Evolutionary conservation across 53 echinoderm and acorn worm genomes (phyloP).

Genomic region (Antedon mediterranea): DNA sequence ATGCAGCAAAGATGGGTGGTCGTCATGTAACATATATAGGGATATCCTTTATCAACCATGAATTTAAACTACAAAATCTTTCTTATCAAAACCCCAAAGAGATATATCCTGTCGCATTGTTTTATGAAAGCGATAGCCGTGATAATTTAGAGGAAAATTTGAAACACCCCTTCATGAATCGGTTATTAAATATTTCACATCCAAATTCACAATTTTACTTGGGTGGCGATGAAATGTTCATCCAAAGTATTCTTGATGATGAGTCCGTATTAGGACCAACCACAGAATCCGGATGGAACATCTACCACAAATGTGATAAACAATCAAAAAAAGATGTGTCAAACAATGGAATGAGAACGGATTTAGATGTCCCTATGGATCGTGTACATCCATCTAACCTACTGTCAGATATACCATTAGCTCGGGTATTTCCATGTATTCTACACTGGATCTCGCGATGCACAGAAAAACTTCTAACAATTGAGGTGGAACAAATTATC

Average conservation of each 20-base stretch:
- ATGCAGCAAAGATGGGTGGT: constrained; percentile 50
- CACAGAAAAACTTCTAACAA: constrained; percentile 35
- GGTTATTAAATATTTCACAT: not conserved
- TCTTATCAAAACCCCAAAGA: constrained; percentile 44
- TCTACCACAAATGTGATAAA: constrained; percentile 21
- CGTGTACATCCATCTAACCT: constrained; percentile 26
- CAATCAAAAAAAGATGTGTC: constrained; percentile 21
- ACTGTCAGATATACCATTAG: constrained; percentile 31
- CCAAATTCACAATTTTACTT: constrained; percentile 15
- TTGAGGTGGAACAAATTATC: constrained; percentile 31
- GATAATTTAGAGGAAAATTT: constrained; percentile 26
- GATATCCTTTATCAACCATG: constrained; percentile 27
- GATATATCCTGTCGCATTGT: constrained; percentile 31
- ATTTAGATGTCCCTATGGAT: constrained; percentile 15
- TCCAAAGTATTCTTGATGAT: constrained; percentile 44
- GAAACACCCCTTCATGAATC: not conserved
- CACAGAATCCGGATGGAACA: constrained; percentile 42
- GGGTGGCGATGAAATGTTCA: constrained; percentile 51
- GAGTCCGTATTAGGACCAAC: constrained; percentile 19
- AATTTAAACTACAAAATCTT: constrained; percentile 9
- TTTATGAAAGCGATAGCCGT: constrained; percentile 47
- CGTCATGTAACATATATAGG: constrained; percentile 24
- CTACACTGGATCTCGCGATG: constrained; percentile 36
- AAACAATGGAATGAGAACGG: constrained; percentile 17
- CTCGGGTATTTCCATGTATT: constrained; percentile 22